Conservation (phyloP, 2,797 vertebrate genomes). For the Menidia menidia region DNA sequence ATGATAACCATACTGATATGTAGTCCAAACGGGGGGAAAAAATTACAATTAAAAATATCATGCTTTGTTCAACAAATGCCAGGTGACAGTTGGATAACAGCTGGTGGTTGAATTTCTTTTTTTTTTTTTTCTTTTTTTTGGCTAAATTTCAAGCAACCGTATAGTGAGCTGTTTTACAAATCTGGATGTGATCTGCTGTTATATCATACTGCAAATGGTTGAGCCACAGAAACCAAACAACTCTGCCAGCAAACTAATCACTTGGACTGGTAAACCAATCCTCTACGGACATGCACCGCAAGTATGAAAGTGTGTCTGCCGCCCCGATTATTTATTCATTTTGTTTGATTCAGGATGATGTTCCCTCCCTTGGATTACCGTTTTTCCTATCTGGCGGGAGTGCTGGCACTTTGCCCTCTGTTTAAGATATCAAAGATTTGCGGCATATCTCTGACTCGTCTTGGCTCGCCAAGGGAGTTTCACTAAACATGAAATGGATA, state of each 20-base stretch:
- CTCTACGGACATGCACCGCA: slow-evolving; percentile 80
- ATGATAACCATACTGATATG: slow-evolving; percentile 13
- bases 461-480: slow-evolving; percentile 81
- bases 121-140: slow-evolving; percentile 7
- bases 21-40: slow-evolving; percentile 13
- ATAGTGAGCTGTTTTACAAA: slow-evolving; percentile 47
- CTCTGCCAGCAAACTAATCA: slow-evolving; percentile 80
- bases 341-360: slow-evolving; percentile 85
- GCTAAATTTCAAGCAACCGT: slow-evolving; percentile 43
- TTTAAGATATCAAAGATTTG: slow-evolving; percentile 87
- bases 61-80: slow-evolving; percentile 29
- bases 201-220: slow-evolving; percentile 79
- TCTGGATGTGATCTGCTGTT: slow-evolving; percentile 73
- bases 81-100: slow-evolving; percentile 41
- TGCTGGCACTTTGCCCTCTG: slow-evolving; percentile 81
- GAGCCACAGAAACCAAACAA: slow-evolving; percentile 81
- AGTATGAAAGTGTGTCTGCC: slow-evolving; percentile 84
- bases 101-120: neutral
- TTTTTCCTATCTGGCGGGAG: slow-evolving; percentile 78
- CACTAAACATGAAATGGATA: slow-evolving; percentile 84
- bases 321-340: slow-evolving; percentile 87
- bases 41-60: slow-evolving; percentile 29
- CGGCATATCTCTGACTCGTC: slow-evolving; percentile 76
- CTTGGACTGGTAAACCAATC: slow-evolving; percentile 82
- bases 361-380: slow-evolving; percentile 79